Evolutionary conservation across 2,113 vertebrate species (phyloP).

Genomic region (Miniopterus natalensis): DNA sequence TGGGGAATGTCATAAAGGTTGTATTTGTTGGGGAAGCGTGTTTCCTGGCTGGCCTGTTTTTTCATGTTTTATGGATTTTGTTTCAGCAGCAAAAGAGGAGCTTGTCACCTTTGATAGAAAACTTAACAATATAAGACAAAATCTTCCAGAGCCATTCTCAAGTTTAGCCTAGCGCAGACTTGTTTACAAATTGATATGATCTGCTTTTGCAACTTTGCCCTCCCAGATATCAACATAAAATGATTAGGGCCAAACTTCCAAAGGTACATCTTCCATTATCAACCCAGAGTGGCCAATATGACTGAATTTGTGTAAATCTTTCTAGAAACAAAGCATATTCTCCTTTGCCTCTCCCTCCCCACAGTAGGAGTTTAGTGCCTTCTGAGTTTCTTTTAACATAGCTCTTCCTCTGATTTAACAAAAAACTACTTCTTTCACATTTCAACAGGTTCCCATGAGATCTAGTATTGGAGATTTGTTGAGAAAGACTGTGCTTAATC

Average conservation of each 20-base stretch:
- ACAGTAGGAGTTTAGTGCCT: neutral
- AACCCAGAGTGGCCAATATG: neutral
- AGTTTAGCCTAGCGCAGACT: slow-evolving; percentile 24
- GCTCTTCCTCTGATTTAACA: slow-evolving; percentile 57
- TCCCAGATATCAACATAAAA: slow-evolving; percentile 55
- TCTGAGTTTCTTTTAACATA: slow-evolving; percentile 47
- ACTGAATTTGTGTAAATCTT: slow-evolving; percentile 65
- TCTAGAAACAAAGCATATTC: slow-evolving; percentile 56
- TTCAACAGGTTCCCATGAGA: slow-evolving; percentile 45
- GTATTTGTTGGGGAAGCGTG: neutral
- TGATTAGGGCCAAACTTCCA: slow-evolving; percentile 32
- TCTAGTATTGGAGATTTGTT: neutral
- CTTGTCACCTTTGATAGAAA: slow-evolving; percentile 59
- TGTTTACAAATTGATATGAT: slow-evolving; percentile 44
- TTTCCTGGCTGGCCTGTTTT: slow-evolving; percentile 21
- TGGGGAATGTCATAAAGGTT: neutral
- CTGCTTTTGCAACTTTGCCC: slow-evolving; percentile 4
- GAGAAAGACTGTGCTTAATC: slow-evolving; percentile 30
- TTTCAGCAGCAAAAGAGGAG: neutral
- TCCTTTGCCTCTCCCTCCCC: neutral
- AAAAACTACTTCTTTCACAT: slow-evolving; percentile 14
- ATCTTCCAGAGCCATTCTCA: slow-evolving; percentile 20
- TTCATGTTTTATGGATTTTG: slow-evolving; percentile 37
- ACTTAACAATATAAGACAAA: slow-evolving; percentile 36
- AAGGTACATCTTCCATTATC: slow-evolving; percentile 11